Evolutionary conservation across 2,888 invertebrate species (phyloP), one percentile per base, ranked within the genome.

Genomic region (Cybosia mesomella): DNA sequence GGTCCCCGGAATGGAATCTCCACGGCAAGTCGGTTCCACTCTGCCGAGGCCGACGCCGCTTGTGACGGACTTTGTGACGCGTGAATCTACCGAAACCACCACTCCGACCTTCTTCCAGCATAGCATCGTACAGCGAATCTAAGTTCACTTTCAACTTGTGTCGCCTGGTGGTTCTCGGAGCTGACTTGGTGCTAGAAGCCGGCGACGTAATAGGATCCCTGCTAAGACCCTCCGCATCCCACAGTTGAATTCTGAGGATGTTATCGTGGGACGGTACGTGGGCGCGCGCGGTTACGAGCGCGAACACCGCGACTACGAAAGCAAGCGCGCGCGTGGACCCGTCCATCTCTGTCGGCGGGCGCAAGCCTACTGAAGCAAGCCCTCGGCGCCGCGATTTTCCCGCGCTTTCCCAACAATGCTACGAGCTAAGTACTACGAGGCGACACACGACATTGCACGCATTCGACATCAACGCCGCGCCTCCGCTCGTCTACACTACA

Each of bases 1-100:
- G 89, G 80, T 93, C 90, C 75, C 96, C 96, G 78, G 91, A 86
- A 83, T 95, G 95, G 88, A 95, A 95, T 89, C 95, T 91, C 95
- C 96, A 95, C 75, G 94, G 95, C 74, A 91, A 85, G 58, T 93
- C 92, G 32, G 85, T 83, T 43, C 90, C 90, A 75, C 86, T 89
- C 80, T 92, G 91, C 77, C 94, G 87, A 8, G 94, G 88, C 85
- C 94, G 88, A 68, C 95, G 91, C 76, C 95, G 85, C 93, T 95
- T 95, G 73, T 95, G 95, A 76, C 95, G 84, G 64, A 94, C 95
- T 86, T 91, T 91, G 70, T 95, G 95, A 70, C 93, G 86, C 49
- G 93, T 92, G 79, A 91, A 93, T 76, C 93, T 86, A 39, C 91
- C 90, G 66, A 88, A 88, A 11, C 89, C 91, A 22, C 89, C 89